Evolutionary conservation across 2,113 vertebrate species (phyloP), one percentile per base, ranked within the genome.

Genomic region (Urocynchramus pylzowi): DNA sequence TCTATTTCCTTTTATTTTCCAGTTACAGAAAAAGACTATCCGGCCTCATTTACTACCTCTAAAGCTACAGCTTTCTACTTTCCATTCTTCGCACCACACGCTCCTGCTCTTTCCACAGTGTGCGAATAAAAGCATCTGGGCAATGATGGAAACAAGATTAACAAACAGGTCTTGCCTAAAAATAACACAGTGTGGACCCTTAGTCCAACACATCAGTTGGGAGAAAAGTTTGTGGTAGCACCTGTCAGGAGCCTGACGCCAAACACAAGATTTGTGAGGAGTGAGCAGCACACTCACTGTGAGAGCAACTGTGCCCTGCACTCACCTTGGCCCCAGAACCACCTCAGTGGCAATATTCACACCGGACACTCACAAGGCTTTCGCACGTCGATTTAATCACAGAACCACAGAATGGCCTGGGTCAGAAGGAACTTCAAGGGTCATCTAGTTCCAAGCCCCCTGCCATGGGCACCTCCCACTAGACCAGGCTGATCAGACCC

Each of bases 261-360:
- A 74, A 61, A 37, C 1, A 3, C 37, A 33, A 4, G 5, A 19
- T 0, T n/a, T n/a, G n/a, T n/a, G n/a, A n/a, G n/a, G n/a, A n/a
- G n/a, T n/a, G n/a, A n/a, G 21, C 21, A 47, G 27, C 15, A 30
- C 18, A 39, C 4, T 5, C 9, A 9, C 11, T 13, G 14, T 0
- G 1, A 3, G 4, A 35, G 13, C 20, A 60, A 12, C 16, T 4
- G 3, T 0, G 9, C n/a, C 30, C 27, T 26, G 19, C 0, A 0
- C 18, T 52, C 70, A 49, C 5, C 21, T 16, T 4, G 8, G 10
- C 37, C 27, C 57, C 13, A 18, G 6, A 27, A 30, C 14, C 16
- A 53, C 35, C 15, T 13, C 53, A 7, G 1, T 0, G 8, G 7
- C 47, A 24, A 22, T 2, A 4, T 2, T 61, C 26, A 3, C 3